Percentiles rank a stretch among this genome's conserved stretches.
phyloP scores from a whole-genome alignment of 2,888 invertebrate species.

The Lochmaea capreae region DNA sequence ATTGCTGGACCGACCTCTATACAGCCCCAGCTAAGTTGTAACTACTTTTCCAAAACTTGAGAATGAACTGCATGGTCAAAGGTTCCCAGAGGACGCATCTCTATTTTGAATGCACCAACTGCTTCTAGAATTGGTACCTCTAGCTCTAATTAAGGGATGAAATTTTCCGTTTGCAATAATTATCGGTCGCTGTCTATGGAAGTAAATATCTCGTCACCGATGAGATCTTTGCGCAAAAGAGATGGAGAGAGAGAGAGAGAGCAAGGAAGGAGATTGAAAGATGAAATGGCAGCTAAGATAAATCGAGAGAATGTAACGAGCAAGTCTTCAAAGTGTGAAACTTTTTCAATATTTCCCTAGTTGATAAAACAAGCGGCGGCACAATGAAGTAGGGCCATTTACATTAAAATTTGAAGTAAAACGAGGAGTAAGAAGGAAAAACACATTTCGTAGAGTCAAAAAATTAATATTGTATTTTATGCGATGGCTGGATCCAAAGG shows the following conservation, averaged over 20 bases:
- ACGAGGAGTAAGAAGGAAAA: constrained; percentile 41
- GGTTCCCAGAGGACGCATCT: too few relatives aligned
- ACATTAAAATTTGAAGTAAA: constrained; percentile 41
- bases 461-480: constrained; percentile 54
- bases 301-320: constrained; percentile 32
- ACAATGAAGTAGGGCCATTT: constrained; percentile 41
- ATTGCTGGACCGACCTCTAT: too few relatives aligned
- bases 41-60: too few relatives aligned
- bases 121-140: too few relatives aligned
- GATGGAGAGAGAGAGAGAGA: background rate
- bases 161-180: too few relatives aligned
- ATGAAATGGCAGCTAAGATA: constrained; percentile 13
- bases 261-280: background rate
- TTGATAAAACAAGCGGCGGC: constrained; percentile 20
- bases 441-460: constrained; percentile 34
- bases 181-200: too few relatives aligned
- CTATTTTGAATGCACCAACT: too few relatives aligned
- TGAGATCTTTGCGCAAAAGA: too few relatives aligned
- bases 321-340: constrained; percentile 32
- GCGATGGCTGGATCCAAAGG: constrained; percentile 21
- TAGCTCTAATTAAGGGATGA: too few relatives aligned
- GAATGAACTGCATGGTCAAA: too few relatives aligned
- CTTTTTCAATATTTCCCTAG: constrained; percentile 40
- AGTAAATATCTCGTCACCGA: too few relatives aligned
- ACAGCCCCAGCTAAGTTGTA: too few relatives aligned